A percentile compares a stretch with the other conserved stretches of the same genome.
Conservation (phyloP, 2,797 vertebrate genomes). For the Carapus acus region DNA sequence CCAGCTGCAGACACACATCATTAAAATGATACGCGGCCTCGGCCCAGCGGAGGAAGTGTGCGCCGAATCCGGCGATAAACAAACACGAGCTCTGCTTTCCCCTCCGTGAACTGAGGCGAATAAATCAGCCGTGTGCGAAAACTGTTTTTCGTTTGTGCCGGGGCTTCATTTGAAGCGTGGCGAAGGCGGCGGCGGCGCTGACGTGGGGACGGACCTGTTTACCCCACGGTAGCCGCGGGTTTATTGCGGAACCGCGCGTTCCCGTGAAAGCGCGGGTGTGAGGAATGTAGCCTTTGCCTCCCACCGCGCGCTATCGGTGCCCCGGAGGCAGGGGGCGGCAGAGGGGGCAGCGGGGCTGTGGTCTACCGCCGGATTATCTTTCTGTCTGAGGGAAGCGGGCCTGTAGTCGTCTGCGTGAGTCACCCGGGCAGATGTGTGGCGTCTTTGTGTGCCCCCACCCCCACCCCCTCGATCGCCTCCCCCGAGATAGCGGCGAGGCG, state of each 20-base stretch:
- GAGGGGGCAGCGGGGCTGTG: conserved; percentile 57
- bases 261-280: conserved; percentile 23
- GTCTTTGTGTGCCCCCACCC: conserved; percentile 54
- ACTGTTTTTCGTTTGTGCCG: not conserved
- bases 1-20: conserved; percentile 73
- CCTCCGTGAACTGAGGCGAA: conserved; percentile 30
- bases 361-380: conserved; percentile 61
- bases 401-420: conserved; percentile 47
- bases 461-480: too few relatives aligned
- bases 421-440: conserved; percentile 53
- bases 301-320: conserved; percentile 25
- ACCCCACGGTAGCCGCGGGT: not conserved
- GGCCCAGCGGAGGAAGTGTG: conserved; percentile 29
- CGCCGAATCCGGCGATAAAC: conserved; percentile 26
- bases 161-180: too few relatives aligned
- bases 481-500: conserved; percentile 42
- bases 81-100: conserved; percentile 23
- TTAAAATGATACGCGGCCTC: conserved; percentile 42
- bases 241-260: conserved; percentile 21
- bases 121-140: not conserved
- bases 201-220: too few relatives aligned
- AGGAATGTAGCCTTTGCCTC: conserved; percentile 21
- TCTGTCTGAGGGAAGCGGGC: conserved; percentile 48
- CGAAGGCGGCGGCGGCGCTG: too few relatives aligned
- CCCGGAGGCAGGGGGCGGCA: conserved; percentile 31